Evolutionary conservation across 2,113 vertebrate species (phyloP).

Genomic region (Rhinogobius similis): DNA sequence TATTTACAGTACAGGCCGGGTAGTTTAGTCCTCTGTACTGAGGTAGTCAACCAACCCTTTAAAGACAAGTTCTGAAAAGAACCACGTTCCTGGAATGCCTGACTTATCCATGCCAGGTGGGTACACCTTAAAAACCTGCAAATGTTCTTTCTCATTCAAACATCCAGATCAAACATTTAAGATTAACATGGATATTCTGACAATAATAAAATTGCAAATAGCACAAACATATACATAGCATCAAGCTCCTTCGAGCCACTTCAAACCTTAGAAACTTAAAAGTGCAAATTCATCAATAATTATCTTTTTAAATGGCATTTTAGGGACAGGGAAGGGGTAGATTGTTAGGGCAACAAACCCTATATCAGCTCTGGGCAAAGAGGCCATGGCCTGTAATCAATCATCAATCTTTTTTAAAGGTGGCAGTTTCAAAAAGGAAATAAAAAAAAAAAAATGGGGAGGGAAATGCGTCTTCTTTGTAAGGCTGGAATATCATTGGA

Average conservation of each 20-base stretch:
- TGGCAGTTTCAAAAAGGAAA: constrained; percentile 69
- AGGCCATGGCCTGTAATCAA: constrained; percentile 61
- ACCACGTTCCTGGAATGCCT: constrained; percentile 99
- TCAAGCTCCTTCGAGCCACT: constrained; percentile 85
- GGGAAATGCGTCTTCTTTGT: constrained; percentile 90
- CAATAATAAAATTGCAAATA: constrained; percentile 80
- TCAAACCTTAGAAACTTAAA: constrained; percentile 83
- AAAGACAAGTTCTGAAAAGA: constrained; percentile 99
- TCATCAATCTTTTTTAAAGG: constrained; percentile 67
- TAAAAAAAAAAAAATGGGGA: constrained; percentile 26
- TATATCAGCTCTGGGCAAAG: constrained; percentile 53
- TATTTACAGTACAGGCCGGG: constrained; percentile 99
- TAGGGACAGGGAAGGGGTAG: constrained; percentile 68
- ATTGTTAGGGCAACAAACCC: constrained; percentile 74
- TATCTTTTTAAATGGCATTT: constrained; percentile 74
- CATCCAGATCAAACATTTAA: constrained; percentile 93
- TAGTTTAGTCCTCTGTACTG: constrained; percentile 99
- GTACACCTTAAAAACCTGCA: constrained; percentile 98
- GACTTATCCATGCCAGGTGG: constrained; percentile 99
- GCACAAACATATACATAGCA: constrained; percentile 85
- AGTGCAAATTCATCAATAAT: constrained; percentile 80
- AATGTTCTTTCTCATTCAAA: constrained; percentile 85
- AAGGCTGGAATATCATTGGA: constrained; percentile 85
- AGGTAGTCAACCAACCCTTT: constrained; percentile 99
- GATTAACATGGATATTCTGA: constrained; percentile 89